These are phyloP conservation scores for Venustoraphidia nigricollis DNA, from an alignment of 2,888 invertebrate species.

Conservation along the genomic window DNA sequence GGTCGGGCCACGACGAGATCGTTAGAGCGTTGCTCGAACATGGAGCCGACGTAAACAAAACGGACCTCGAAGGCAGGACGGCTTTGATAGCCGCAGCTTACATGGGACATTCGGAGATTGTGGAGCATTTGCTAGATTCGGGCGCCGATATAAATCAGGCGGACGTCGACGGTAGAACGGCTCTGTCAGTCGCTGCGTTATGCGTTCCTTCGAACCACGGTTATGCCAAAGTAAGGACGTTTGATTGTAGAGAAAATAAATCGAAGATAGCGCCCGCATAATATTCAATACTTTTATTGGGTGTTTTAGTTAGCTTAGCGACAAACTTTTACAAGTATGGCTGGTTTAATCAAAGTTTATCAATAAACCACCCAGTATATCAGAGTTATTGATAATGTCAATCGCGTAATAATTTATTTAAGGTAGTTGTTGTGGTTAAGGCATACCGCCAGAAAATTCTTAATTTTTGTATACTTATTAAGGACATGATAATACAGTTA, in stretches of 20 bases:
- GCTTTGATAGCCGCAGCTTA: constrained; percentile 90
- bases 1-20: constrained; percentile 86
- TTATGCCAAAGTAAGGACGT: constrained; percentile 33
- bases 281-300: constrained; percentile 7
- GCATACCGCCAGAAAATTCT: too few species aligned
- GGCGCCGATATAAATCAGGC: constrained; percentile 75
- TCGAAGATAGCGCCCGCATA: background rate
- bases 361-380: too few species aligned
- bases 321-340: too few species aligned
- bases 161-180: constrained; percentile 77
- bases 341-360: too few species aligned
- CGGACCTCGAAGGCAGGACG: constrained; percentile 79
- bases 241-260: constrained; percentile 16
- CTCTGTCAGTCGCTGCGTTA: constrained; percentile 72
- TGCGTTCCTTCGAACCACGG: constrained; percentile 68
- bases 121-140: constrained; percentile 63
- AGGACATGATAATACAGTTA: too few species aligned
- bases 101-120: constrained; percentile 91
- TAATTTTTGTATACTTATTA: too few species aligned
- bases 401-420: too few species aligned
- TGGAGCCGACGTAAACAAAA: constrained; percentile 64
- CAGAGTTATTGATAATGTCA: too few species aligned
- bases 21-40: constrained; percentile 58
- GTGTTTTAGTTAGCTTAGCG: constrained; percentile 13
- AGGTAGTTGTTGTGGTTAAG: too few species aligned